A percentile compares a stretch with the other conserved stretches of the same genome.
phyloP scores from a whole-genome alignment of 2,888 invertebrate genomes.

The Bruchidius siliquastri region DNA sequence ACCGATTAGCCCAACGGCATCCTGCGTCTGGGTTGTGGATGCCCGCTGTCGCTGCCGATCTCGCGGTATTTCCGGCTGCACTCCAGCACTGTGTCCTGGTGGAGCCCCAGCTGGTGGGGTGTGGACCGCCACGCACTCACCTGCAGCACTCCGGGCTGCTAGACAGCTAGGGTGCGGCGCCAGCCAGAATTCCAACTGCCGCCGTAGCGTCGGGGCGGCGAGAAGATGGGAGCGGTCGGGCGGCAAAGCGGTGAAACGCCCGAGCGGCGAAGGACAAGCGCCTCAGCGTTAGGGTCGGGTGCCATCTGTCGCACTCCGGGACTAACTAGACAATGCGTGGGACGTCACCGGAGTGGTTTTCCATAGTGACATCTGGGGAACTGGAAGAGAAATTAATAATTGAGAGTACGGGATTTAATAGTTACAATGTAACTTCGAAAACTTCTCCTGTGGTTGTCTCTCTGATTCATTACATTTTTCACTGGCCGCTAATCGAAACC shows the following conservation, averaged over 20 bases:
- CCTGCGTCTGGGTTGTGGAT: background rate
- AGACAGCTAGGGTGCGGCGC: background rate
- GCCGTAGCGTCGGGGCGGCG: background rate
- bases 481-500: too few relatives aligned
- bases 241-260: background rate
- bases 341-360: background rate
- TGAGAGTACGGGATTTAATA: too few relatives aligned
- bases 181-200: background rate
- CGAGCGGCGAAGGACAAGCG: background rate
- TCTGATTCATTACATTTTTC: too few relatives aligned
- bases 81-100: background rate
- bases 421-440: too few relatives aligned
- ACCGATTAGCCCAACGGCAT: background rate
- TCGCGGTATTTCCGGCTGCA: background rate
- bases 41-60: background rate
- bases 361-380: background rate
- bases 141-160: background rate
- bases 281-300: background rate
- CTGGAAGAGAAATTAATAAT: background rate
- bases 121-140: background rate
- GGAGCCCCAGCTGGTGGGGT: background rate
- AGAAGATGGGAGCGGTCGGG: background rate
- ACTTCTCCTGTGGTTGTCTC: too few relatives aligned
- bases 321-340: background rate
- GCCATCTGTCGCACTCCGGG: background rate